Evolutionary conservation across 2,888 invertebrate species (phyloP), one percentile per base, ranked within the genome.

Genomic region (Myathropa florea): DNA sequence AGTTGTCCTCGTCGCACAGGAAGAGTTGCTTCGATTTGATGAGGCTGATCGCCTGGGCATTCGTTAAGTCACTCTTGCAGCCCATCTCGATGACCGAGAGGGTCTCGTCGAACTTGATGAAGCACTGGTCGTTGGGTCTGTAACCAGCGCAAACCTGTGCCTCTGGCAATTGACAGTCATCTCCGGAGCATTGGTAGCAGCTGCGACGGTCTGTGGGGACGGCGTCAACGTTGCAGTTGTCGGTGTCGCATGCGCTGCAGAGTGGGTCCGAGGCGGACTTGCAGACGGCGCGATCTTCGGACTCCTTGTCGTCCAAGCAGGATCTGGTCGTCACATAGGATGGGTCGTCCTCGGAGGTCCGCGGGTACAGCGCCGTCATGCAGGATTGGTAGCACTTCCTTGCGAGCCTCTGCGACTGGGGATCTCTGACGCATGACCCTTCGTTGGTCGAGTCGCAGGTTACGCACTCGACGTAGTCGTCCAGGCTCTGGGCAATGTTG

Each of bases 281-380:
- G 75, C 92, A 92, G 0, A 70, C 80, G 0, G 83, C 75, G 0
- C 90, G 91, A 26, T 92, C 91, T 36, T 78, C 89, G 0, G 70
- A 21, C 33, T 92, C 92, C 83, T 90, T 88, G 26, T 92, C 92
- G 68, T 92, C 91, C 9, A 89, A 88, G 64, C 92, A 92, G 9
- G 90, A 89, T 23, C 92, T 89, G 0, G 89, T 55, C n/a, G 91
- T 64, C 0, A 89, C 90, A 36, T 90, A 92, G n/a, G 91, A 88
- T 14, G 92, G 86, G n/a, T 86, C 89, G 0, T 88, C 78, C 23
- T 91, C 92, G 0, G 63, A 46, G 23, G 90, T 89, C 0, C 89
- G 89, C 0, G 89, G 88, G 26, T 89, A 89, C 68, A 92, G 86
- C 0, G 92, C 91, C 0, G 91, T 89, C 88, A 92, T 89, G 57